phyloP scores from a whole-genome alignment of 1,140 invertebrate species.

The Fopius arisanus region DNA sequence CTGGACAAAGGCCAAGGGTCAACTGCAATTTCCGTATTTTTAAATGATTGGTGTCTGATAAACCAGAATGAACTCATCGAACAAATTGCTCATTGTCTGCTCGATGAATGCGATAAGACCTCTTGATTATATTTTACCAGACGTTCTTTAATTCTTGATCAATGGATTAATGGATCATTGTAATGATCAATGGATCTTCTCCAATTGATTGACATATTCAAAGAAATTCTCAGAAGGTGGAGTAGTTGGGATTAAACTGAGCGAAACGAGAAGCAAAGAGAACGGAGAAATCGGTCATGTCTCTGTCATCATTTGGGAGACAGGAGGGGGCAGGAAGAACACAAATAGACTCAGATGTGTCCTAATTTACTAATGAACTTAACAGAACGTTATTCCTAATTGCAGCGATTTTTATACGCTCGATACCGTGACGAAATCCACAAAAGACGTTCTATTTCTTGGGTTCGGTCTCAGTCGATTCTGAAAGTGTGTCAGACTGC shows the following conservation, averaged over 20 bases:
- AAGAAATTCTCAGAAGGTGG: neutral
- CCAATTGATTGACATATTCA: neutral
- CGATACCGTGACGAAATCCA: no score
- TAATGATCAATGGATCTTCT: no score
- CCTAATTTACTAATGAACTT: constrained; percentile 4
- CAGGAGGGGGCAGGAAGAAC: neutral
- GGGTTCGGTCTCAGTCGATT: no score
- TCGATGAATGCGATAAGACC: neutral
- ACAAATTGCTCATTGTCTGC: neutral
- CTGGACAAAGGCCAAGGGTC: constrained; percentile 22
- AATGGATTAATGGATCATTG: no score
- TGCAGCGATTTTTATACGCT: neutral
- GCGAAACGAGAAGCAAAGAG: neutral
- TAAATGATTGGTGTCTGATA: neutral
- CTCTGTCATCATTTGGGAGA: neutral
- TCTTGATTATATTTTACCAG: neutral
- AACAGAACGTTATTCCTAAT: neutral
- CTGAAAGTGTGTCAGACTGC: no score
- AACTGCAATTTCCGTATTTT: neutral
- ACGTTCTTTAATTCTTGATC: no score
- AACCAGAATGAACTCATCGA: neutral
- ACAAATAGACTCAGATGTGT: neutral
- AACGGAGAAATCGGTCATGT: neutral
- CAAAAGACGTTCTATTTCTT: no score
- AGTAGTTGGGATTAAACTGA: neutral